Conservation (phyloP, 2,888 invertebrate species). For the Rhamphomyia laevipes region DNA sequence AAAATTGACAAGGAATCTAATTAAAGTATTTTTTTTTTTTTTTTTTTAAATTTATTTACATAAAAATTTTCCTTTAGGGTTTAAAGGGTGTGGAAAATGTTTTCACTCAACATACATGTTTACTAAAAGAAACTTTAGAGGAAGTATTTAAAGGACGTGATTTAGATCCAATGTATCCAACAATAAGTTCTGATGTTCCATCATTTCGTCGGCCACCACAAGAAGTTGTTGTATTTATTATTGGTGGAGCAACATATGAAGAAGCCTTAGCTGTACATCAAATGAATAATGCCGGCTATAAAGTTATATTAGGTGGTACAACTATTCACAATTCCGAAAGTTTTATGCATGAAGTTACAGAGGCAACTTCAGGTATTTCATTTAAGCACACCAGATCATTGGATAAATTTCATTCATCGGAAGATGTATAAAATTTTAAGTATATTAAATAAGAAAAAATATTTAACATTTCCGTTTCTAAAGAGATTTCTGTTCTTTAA, state of each 20-base stretch:
- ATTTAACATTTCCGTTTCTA: no score
- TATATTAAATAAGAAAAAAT: no score
- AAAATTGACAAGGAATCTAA: constrained; percentile 49
- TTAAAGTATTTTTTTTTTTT: constrained; percentile 21
- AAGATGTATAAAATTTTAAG: constrained; percentile 7
- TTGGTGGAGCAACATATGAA: constrained; percentile 95
- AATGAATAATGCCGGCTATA: constrained; percentile 59
- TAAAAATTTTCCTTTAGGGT: constrained; percentile 40
- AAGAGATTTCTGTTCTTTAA: no score
- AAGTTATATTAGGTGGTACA: constrained; percentile 83
- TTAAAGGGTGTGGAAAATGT: constrained; percentile 96
- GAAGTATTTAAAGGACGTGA: constrained; percentile 82
- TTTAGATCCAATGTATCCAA: constrained; percentile 76
- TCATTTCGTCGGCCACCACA: constrained; percentile 56
- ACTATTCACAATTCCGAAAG: constrained; percentile 77
- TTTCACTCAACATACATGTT: constrained; percentile 96
- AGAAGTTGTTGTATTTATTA: constrained; percentile 91
- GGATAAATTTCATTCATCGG: constrained; percentile 16
- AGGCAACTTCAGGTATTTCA: constrained; percentile 53
- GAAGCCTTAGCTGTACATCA: constrained; percentile 79
- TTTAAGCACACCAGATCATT: constrained; percentile 47
- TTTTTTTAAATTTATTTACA: neutral
- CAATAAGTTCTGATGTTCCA: constrained; percentile 53
- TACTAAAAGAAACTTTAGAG: constrained; percentile 78
- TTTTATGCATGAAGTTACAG: constrained; percentile 63